Evolutionary conservation across 2,888 invertebrate genomes (phyloP).

Genomic region (Artemia sinica): DNA sequence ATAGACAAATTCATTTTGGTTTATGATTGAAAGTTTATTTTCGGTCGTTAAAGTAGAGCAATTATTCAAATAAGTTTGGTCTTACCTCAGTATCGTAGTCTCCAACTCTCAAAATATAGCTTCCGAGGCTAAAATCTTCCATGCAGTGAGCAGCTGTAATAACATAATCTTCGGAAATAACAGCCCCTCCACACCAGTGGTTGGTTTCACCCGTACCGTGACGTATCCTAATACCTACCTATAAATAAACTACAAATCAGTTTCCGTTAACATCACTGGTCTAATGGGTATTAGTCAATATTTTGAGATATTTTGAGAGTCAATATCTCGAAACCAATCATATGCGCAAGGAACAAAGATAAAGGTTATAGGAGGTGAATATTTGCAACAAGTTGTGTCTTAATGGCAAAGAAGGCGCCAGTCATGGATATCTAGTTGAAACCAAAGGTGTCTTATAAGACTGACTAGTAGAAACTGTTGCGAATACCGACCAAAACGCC

Average conservation of each 20-base stretch:
- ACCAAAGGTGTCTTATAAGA: neutral
- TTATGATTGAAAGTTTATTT: too few species aligned
- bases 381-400: neutral
- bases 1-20: too few species aligned
- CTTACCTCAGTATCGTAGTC: conserved; percentile 51
- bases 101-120: conserved; percentile 50
- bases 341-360: too few species aligned
- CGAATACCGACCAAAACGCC: too few species aligned
- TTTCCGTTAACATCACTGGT: neutral
- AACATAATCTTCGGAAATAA: conserved; percentile 45
- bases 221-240: conserved; percentile 45
- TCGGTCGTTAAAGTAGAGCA: too few species aligned
- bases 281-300: too few species aligned
- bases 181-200: conserved; percentile 57
- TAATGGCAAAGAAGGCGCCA: neutral
- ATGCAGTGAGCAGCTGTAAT: conserved; percentile 57
- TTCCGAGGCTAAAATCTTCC: conserved; percentile 45
- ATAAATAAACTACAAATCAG: conserved; percentile 29
- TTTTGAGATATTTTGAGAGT: too few species aligned
- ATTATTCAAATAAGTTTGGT: neutral
- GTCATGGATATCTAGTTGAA: neutral
- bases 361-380: too few species aligned
- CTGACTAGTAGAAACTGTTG: neutral
- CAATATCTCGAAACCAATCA: too few species aligned
- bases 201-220: conserved; percentile 34